phyloP scores from a whole-genome alignment of 1,140 invertebrate species.

The Dolichoris vasculosae region DNA sequence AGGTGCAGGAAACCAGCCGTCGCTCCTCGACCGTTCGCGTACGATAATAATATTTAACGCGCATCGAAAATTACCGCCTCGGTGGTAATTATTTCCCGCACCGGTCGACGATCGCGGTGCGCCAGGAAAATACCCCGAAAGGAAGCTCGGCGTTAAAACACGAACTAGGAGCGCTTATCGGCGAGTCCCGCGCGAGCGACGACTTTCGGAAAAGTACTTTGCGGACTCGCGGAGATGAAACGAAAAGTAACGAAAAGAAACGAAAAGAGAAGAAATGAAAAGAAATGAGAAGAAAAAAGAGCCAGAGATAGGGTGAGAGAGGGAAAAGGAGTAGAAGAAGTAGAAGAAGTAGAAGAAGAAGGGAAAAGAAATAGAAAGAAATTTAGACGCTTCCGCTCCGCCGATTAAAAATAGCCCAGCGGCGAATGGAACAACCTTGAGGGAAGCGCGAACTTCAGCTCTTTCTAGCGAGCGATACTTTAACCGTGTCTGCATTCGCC shows the following conservation, averaged over 20 bases:
- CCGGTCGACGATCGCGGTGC: too few species aligned
- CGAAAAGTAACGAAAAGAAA: too few species aligned
- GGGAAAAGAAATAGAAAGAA: constrained; percentile 19
- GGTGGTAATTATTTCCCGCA: background rate
- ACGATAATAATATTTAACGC: background rate
- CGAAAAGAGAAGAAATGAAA: background rate
- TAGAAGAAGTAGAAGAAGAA: background rate
- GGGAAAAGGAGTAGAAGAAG: background rate
- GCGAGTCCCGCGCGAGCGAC: background rate
- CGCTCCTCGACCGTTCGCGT: background rate
- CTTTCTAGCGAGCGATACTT: background rate
- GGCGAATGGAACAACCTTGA: constrained; percentile 25
- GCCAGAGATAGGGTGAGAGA: background rate
- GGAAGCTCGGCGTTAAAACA: background rate
- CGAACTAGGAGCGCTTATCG: background rate
- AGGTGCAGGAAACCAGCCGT: background rate
- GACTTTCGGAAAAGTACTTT: background rate
- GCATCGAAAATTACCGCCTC: background rate
- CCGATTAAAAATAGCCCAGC: constrained; percentile 36
- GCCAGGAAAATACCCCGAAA: too few species aligned
- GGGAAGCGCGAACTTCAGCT: constrained; percentile 21
- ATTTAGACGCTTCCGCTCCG: constrained; percentile 24
- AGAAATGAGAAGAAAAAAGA: constrained; percentile 16
- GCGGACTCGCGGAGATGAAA: too few species aligned
- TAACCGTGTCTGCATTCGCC: background rate